Percentiles rank a stretch among this genome's conserved stretches.
phyloP scores from a whole-genome alignment of 2,888 invertebrate species.

The Agrotis segetum region DNA sequence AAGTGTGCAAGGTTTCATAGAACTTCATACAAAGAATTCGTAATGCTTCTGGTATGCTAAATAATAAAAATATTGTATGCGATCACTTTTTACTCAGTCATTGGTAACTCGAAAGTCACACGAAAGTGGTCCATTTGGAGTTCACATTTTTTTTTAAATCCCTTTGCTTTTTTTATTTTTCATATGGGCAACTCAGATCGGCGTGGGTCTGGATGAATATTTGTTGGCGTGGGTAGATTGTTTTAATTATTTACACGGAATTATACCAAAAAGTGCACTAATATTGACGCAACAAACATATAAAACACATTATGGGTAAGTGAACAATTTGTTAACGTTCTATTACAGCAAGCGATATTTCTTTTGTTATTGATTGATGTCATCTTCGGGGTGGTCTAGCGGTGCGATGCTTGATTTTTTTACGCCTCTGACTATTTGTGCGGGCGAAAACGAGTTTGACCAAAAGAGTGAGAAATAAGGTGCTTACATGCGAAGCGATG shows the following conservation, averaged over 20 bases:
- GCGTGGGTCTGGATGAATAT: slow-evolving; percentile 86
- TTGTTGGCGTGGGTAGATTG: slow-evolving; percentile 87
- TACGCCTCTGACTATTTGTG: slow-evolving; percentile 69
- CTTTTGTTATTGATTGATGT: slow-evolving; percentile 84
- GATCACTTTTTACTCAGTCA: too few relatives aligned
- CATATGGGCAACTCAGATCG: slow-evolving; percentile 82
- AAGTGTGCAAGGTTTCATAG: too few relatives aligned
- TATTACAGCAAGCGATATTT: slow-evolving; percentile 55
- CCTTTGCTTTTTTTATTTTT: slow-evolving; percentile 59
- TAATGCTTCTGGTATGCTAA: neutral
- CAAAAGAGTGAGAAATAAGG: slow-evolving; percentile 51
- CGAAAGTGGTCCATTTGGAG: slow-evolving; percentile 14
- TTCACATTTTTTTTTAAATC: neutral
- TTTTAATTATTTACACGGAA: slow-evolving; percentile 72
- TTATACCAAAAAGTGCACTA: slow-evolving; percentile 63
- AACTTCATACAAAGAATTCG: too few relatives aligned
- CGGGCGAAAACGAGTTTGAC: slow-evolving; percentile 66
- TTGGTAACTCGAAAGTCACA: slow-evolving; percentile 26
- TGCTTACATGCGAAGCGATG: slow-evolving; percentile 46
- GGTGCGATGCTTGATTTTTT: slow-evolving; percentile 72
- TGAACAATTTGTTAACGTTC: slow-evolving; percentile 58
- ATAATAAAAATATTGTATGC: too few relatives aligned
- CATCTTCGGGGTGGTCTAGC: slow-evolving; percentile 79
- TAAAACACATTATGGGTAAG: slow-evolving; percentile 78
- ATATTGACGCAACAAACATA: slow-evolving; percentile 60